These are phyloP conservation scores for Dasypogon diadema DNA, from an alignment of 2,888 invertebrate species.

Conservation along the genomic window DNA sequence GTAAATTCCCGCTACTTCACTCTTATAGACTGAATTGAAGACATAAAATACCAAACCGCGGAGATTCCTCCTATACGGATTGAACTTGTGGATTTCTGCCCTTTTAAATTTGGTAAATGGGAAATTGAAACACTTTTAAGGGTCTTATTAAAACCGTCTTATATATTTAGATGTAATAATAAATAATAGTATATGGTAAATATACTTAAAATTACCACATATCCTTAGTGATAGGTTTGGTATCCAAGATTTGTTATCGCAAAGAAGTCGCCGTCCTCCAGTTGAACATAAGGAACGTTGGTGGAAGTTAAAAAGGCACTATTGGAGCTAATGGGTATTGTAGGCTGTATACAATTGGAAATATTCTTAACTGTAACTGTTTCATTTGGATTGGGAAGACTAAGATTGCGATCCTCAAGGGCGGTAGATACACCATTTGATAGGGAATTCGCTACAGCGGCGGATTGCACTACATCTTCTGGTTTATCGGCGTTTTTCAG, in stretches of 20 bases:
- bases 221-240: constrained; percentile 7
- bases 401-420: background rate
- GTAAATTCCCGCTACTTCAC: too few species aligned
- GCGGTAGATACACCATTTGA: background rate
- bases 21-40: too few species aligned
- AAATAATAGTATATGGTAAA: background rate
- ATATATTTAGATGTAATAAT: background rate
- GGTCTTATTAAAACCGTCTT: too few species aligned
- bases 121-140: too few species aligned
- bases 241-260: constrained; percentile 22
- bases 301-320: constrained; percentile 28
- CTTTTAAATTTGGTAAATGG: too few species aligned
- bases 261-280: constrained; percentile 32
- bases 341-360: constrained; percentile 8
- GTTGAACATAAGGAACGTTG: constrained; percentile 11
- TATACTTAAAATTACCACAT: background rate
- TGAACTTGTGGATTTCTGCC: too few species aligned
- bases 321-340: background rate
- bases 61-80: too few species aligned
- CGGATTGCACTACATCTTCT: background rate
- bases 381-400: background rate
- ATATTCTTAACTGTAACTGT: background rate
- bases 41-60: too few species aligned
- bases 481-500: background rate
- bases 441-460: background rate